Conservation (phyloP, 2,113 vertebrate species). For the Chaetorhynchus papuensis region DNA sequence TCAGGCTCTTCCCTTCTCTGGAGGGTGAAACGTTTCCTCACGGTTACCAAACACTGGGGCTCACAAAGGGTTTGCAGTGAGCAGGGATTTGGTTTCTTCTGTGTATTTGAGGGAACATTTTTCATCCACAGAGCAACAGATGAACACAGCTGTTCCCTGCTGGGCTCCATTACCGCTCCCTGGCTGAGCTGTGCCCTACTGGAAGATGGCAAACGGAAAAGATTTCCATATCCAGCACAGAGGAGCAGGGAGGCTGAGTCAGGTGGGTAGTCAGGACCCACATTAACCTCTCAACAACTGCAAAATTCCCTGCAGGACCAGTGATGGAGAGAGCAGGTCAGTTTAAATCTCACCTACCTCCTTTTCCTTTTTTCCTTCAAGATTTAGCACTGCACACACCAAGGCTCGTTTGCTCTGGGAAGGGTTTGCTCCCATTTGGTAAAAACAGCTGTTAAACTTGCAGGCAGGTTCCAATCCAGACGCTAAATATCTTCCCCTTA, state of each 20-base stretch:
- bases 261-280: neutral
- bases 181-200: neutral
- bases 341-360: neutral
- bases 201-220: neutral
- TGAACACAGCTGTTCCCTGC: neutral
- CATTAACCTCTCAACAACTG: neutral
- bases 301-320: neutral
- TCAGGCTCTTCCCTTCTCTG: neutral
- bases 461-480: neutral
- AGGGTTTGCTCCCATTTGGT: neutral
- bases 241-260: neutral
- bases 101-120: neutral
- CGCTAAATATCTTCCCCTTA: neutral
- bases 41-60: accelerated
- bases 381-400: neutral
- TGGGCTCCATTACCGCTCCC: neutral
- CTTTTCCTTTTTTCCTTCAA: neutral
- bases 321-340: neutral
- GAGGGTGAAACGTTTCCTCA: neutral
- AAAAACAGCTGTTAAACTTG: neutral
- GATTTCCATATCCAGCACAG: neutral
- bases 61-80: neutral
- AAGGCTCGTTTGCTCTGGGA: neutral
- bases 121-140: neutral
- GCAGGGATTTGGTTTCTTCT: neutral